Evolutionary conservation across 2,888 invertebrate genomes (phyloP), one percentile per base, ranked within the genome.

Genomic region (Drosophila merina): DNA sequence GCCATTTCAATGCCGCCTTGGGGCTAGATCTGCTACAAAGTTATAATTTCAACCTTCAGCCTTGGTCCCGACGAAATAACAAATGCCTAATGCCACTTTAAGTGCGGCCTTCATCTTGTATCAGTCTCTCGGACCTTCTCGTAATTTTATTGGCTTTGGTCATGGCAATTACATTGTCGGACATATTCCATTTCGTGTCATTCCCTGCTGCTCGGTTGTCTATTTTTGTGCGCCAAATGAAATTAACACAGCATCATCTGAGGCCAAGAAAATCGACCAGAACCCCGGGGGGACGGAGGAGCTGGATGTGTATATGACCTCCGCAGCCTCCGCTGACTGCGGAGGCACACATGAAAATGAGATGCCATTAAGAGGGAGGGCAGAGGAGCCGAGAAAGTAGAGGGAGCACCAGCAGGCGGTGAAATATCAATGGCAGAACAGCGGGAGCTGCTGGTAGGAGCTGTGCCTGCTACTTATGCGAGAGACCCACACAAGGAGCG

Each of bases 191-290:
- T 77, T 42, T 62, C 72, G 49, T 59, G 52, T 44, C 44, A 25
- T 25, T 44, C 25, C 44, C 44, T 25, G 44, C 44, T 25, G 44
- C 25, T 44, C 25, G 55, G 20, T 60, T 62, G 59, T 75, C 83
- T 82, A 79, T 81, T 85, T 81, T 72, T 74, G 79, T 74, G 59
- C 59, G 67, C 73, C 52, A 77, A 81, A 85, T 85, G 71, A 82
- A 85, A 81, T 81, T 85, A 82, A 85, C 79, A 79, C 72, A 72
- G 57, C 78, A 81, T 75, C 74, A 54, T 48, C 60, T 42, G 60
- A 26, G 48, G 36, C 62, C 57, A 31, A 57, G 40, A 42, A 42
- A 12, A 56, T 14, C 9, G 40, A 26, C 28, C 30, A 63, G 12
- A 20, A 47, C 57, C 42, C 45, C 63, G 36, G 33, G 48, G 51